phyloP scores from a whole-genome alignment of 2,113 vertebrate species.

The Onychorhynchus coronatus region DNA sequence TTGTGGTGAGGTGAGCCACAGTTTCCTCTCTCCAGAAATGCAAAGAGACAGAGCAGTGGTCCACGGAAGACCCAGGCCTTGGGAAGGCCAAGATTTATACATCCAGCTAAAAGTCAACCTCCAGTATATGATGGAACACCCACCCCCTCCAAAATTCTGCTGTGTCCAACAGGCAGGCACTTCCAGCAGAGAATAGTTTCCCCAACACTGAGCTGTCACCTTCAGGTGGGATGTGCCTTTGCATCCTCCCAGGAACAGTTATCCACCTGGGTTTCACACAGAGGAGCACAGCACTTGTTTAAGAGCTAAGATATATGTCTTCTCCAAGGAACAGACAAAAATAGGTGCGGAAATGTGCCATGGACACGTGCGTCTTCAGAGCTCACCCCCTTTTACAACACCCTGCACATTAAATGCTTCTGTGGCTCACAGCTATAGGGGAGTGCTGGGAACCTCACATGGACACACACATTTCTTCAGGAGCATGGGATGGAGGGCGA shows the following conservation, averaged over 20 bases:
- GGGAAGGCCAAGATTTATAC: neutral
- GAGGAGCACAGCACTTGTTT: neutral
- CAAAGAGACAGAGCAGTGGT: neutral
- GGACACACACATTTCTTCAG: neutral
- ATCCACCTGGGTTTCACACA: neutral
- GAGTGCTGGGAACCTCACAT: neutral
- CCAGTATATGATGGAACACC: neutral
- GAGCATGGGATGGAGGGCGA: neutral
- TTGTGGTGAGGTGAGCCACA: neutral
- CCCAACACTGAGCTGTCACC: neutral
- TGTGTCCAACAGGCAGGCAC: neutral
- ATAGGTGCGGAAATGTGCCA: neutral
- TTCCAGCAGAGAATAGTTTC: neutral
- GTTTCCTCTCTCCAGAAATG: neutral
- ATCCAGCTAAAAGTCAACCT: neutral
- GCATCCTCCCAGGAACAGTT: neutral
- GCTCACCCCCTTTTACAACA: neutral
- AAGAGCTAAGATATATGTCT: neutral
- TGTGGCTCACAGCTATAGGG: neutral
- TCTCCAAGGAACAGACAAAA: neutral
- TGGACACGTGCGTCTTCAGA: neutral
- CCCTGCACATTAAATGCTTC: neutral
- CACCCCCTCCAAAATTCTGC: neutral
- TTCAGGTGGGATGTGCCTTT: neutral
- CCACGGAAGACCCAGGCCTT: neutral